These are phyloP conservation scores for Drosophila bocki DNA, from an alignment of 1,140 invertebrate species.

Conservation along the genomic window DNA sequence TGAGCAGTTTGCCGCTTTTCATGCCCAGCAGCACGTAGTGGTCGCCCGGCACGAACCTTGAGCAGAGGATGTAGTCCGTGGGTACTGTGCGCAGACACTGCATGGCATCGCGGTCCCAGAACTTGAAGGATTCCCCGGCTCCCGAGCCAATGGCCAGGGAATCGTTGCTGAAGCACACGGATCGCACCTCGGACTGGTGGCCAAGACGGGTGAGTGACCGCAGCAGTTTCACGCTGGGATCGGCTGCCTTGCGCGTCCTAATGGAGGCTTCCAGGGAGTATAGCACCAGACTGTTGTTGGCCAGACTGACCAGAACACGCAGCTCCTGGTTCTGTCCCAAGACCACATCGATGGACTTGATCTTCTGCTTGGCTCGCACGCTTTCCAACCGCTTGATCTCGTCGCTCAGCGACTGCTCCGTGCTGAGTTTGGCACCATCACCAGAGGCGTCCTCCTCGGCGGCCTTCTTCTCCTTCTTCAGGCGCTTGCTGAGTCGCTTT, in stretches of 20 bases:
- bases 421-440: constrained; percentile 56
- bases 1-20: constrained; percentile 93
- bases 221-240: constrained; percentile 83
- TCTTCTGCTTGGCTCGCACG: constrained; percentile 89
- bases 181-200: constrained; percentile 95
- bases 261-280: constrained; percentile 87
- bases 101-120: constrained; percentile 96
- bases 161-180: constrained; percentile 96
- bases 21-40: constrained; percentile 95
- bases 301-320: constrained; percentile 88
- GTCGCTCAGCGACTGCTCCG: constrained; percentile 87
- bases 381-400: constrained; percentile 90
- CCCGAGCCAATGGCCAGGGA: constrained; percentile 94
- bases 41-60: constrained; percentile 96
- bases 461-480: constrained; percentile 90
- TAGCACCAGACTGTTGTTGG: constrained; percentile 90
- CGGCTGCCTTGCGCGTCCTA: constrained; percentile 86
- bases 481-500: constrained; percentile 89
- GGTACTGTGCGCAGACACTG: constrained; percentile 93
- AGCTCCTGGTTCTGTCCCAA: constrained; percentile 89
- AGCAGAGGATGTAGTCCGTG: constrained; percentile 89
- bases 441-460: constrained; percentile 34
- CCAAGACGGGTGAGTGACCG: constrained; percentile 89
- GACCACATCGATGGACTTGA: constrained; percentile 89
- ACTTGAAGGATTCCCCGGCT: constrained; percentile 94